phyloP scores from a whole-genome alignment of 2,888 invertebrate genomes.

The Panzeria rudis region DNA sequence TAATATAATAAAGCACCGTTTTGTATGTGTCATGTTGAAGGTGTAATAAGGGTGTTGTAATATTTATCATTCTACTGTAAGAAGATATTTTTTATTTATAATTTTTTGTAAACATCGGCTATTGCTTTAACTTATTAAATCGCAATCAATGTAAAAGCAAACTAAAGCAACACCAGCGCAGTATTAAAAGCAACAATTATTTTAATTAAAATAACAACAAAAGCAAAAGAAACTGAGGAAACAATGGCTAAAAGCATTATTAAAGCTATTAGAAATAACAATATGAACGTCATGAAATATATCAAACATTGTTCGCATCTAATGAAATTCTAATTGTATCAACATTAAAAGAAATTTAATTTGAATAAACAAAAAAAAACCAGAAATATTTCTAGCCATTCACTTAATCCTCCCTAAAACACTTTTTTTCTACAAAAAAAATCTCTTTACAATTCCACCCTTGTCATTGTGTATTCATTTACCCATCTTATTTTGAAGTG shows the following conservation, averaged over 20 bases:
- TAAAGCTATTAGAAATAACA: background rate
- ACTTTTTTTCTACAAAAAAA: background rate
- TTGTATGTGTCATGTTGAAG: background rate
- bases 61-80: background rate
- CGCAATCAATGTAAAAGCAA: background rate
- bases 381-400: background rate
- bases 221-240: background rate
- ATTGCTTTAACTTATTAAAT: conserved; percentile 6
- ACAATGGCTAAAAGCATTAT: background rate
- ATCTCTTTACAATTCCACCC: background rate
- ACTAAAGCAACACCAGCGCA: background rate
- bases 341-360: conserved; percentile 31
- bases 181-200: conserved; percentile 1
- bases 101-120: background rate
- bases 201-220: background rate
- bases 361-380: background rate
- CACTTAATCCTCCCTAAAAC: conserved; percentile 5
- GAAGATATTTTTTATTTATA: background rate
- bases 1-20: background rate
- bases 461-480: background rate
- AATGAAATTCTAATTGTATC: conserved; percentile 49
- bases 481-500: background rate
- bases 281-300: conserved; percentile 22
- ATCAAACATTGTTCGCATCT: conserved; percentile 27
- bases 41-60: conserved; percentile 31